A percentile compares a stretch with the other conserved stretches of the same genome.
Conservation (phyloP, 2,113 vertebrate genomes). For the Heterotis niloticus region DNA sequence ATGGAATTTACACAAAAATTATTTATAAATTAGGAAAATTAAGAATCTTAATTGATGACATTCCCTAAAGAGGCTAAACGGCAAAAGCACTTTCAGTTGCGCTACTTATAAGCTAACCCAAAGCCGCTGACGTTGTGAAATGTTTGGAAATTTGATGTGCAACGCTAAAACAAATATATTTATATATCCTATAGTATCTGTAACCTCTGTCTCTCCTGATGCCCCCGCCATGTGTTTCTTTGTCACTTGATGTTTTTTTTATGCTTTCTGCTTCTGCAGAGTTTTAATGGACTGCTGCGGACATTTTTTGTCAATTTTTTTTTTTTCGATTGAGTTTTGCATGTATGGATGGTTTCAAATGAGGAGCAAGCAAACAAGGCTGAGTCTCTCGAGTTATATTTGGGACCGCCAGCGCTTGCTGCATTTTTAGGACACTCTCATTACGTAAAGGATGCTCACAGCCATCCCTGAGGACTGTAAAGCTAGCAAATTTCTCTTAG, state of each 20-base stretch:
- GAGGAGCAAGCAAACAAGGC: neutral
- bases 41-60: too few relatives aligned
- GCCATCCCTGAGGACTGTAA: neutral
- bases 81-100: too few relatives aligned
- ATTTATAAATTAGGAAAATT: neutral
- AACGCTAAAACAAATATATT: too few relatives aligned
- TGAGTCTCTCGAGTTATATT: slow-evolving; percentile 7
- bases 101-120: too few relatives aligned
- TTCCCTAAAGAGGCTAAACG: too few relatives aligned
- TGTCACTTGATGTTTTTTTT: neutral
- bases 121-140: too few relatives aligned
- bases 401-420: neutral
- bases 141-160: too few relatives aligned
- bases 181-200: neutral
- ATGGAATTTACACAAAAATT: neutral
- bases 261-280: too few relatives aligned
- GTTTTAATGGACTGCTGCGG: neutral
- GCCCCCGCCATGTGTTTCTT: neutral
- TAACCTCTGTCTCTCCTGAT: neutral
- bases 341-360: neutral
- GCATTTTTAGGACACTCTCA: slow-evolving; percentile 11
- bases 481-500: slow-evolving; percentile 17
- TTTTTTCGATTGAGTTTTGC: neutral
- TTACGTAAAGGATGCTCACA: slow-evolving; percentile 17
- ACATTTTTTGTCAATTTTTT: neutral